Percentiles rank a stretch among this genome's conserved stretches.
These are phyloP conservation scores for Stegana nigrithorax DNA, from an alignment of 2,888 invertebrate species.

Conservation along the genomic window DNA sequence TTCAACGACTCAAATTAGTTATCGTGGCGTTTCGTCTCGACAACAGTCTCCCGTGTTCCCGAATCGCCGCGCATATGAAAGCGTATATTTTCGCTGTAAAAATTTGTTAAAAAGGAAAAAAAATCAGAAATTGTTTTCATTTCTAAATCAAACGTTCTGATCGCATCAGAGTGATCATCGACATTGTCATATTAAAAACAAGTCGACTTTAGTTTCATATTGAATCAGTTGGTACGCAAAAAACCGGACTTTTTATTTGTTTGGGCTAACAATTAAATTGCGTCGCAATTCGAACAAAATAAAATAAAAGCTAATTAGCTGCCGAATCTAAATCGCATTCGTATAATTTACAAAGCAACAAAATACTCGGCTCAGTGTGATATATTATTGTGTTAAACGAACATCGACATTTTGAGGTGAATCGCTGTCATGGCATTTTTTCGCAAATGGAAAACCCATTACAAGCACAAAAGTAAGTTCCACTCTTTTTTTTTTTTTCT, in stretches of 20 bases:
- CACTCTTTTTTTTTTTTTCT: background rate
- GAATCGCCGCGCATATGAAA: too few relatives aligned
- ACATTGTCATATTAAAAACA: background rate
- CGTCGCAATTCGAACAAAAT: conserved; percentile 23
- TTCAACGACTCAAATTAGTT: too few relatives aligned
- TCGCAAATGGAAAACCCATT: conserved; percentile 55
- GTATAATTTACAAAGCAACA: background rate
- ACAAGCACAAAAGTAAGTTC: conserved; percentile 57
- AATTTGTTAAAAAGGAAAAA: too few relatives aligned
- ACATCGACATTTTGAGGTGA: background rate
- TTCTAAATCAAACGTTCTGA: too few relatives aligned
- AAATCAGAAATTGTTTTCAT: too few relatives aligned
- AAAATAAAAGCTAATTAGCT: conserved; percentile 17
- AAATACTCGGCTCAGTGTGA: too few relatives aligned
- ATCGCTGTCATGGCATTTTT: conserved; percentile 46
- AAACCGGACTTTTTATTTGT: conserved; percentile 7
- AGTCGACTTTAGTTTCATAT: too few relatives aligned
- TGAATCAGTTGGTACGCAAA: too few relatives aligned
- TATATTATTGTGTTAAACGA: too few relatives aligned
- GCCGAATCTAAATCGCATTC: background rate
- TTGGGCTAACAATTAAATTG: conserved; percentile 33
- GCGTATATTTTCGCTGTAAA: background rate
- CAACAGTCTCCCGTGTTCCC: too few relatives aligned
- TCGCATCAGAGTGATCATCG: background rate
- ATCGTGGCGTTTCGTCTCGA: too few relatives aligned